These are phyloP conservation scores for Andrena trimmerana DNA, from an alignment of 2,888 invertebrate species.

Conservation along the genomic window DNA sequence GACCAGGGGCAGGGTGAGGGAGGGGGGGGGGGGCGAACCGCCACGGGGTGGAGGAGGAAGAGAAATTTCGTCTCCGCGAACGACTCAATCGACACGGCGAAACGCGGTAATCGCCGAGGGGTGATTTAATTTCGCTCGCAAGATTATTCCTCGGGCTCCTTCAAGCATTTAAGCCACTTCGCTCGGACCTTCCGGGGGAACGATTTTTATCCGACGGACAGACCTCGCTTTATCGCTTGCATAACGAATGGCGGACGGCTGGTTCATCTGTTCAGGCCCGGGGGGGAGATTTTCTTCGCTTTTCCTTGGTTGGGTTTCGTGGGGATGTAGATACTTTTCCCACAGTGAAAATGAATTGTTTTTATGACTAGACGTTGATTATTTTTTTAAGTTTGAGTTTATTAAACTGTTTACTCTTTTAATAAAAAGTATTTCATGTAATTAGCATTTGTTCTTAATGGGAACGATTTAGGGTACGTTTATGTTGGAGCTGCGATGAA, in stretches of 20 bases:
- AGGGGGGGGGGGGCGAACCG: background rate
- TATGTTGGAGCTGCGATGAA: no score
- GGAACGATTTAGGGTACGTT: no score
- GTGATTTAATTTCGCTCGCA: slow-evolving; percentile 36
- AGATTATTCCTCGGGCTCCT: slow-evolving; percentile 12
- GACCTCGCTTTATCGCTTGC: background rate
- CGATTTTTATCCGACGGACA: slow-evolving; percentile 3
- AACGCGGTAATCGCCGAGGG: slow-evolving; percentile 8
- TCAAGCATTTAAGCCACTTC: background rate
- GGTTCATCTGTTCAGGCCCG: background rate
- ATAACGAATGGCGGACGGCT: background rate
- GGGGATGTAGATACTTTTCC: no score
- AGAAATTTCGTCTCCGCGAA: slow-evolving; percentile 12
- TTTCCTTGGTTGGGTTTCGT: background rate
- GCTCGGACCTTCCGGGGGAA: background rate
- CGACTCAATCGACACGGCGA: slow-evolving; percentile 41
- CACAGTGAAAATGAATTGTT: no score
- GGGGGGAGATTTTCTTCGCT: background rate
- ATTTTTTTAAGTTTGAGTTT: no score
- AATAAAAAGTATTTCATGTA: no score
- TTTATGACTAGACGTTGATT: no score
- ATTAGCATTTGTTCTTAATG: no score
- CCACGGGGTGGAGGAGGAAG: background rate
- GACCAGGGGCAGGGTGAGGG: background rate
- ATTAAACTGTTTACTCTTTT: no score